A percentile compares a stretch with the other conserved stretches of the same genome.
These are phyloP conservation scores for Pseudomyrmex flavicornis DNA, from an alignment of 1,140 invertebrate genomes.

Conservation along the genomic window DNA sequence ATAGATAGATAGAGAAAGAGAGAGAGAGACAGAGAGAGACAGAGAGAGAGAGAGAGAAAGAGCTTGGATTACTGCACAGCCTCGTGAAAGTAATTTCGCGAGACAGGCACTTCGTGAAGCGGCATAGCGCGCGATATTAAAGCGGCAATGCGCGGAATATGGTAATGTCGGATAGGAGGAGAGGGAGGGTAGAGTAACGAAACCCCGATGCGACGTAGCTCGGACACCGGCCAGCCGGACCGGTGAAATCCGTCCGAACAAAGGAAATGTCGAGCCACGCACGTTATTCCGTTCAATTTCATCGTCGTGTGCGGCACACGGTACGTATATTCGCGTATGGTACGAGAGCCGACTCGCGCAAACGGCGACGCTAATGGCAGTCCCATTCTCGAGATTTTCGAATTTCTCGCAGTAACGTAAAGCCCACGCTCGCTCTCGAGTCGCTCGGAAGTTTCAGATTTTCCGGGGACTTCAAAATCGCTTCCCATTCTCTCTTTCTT, in stretches of 20 bases:
- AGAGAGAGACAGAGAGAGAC: no score
- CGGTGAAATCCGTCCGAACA: constrained; percentile 69
- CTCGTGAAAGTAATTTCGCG: constrained; percentile 52
- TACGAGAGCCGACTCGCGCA: constrained; percentile 38
- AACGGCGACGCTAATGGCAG: constrained; percentile 65
- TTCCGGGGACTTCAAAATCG: constrained; percentile 48
- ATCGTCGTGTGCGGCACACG: constrained; percentile 36
- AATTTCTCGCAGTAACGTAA: constrained; percentile 65
- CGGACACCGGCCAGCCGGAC: constrained; percentile 49
- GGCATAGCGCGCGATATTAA: constrained; percentile 69
- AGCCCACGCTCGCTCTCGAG: constrained; percentile 22
- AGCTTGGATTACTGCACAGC: constrained; percentile 31
- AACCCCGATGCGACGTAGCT: constrained; percentile 66
- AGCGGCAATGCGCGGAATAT: constrained; percentile 73
- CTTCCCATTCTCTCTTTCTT: not conserved
- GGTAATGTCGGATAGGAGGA: constrained; percentile 65
- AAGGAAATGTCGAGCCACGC: constrained; percentile 66
- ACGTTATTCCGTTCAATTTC: constrained; percentile 75
- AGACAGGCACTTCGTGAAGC: constrained; percentile 36
- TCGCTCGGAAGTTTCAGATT: constrained; percentile 56
- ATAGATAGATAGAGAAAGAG: no score
- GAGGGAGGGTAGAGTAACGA: constrained; percentile 46
- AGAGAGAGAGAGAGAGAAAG: not conserved
- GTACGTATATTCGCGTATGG: constrained; percentile 44
- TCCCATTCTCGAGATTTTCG: constrained; percentile 70